Evolutionary conservation across 2,113 vertebrate genomes (phyloP).

Genomic region (Pedionomus torquatus): DNA sequence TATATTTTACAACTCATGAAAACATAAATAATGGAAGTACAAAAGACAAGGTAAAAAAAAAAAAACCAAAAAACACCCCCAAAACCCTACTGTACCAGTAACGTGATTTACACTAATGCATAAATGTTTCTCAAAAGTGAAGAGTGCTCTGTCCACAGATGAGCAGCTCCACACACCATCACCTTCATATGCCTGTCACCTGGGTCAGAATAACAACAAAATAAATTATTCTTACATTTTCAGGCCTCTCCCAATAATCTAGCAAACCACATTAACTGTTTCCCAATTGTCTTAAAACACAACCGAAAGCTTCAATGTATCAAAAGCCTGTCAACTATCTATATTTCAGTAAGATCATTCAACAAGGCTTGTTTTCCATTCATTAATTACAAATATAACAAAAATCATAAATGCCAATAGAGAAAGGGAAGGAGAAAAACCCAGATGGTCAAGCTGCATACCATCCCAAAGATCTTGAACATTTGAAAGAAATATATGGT

Average conservation of each 20-base stretch:
- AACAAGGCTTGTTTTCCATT: conserved; percentile 37
- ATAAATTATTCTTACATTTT: not conserved
- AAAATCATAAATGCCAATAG: not conserved
- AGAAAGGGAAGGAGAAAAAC: not conserved
- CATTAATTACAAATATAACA: conserved; percentile 34
- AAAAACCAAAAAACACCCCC: not conserved
- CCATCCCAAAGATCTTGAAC: not conserved
- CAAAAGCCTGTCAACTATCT: not conserved
- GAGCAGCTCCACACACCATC: not conserved
- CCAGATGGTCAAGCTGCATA: not conserved
- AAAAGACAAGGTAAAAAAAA: not conserved
- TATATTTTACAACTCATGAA: conserved; percentile 66
- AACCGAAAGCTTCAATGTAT: not conserved
- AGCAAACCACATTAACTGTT: not conserved
- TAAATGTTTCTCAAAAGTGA: not conserved
- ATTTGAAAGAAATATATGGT: not conserved
- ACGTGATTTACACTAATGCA: conserved; percentile 29
- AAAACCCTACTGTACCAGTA: not conserved
- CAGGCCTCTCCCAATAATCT: not conserved
- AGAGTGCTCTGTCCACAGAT: not conserved
- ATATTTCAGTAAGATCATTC: conserved; percentile 16
- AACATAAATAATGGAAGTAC: conserved; percentile 60
- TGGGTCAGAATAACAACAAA: not conserved
- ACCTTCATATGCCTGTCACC: not conserved
- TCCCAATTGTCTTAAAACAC: not conserved